Evolutionary conservation across 2,113 vertebrate genomes (phyloP).

Genomic region (Bostrychus sinensis): DNA sequence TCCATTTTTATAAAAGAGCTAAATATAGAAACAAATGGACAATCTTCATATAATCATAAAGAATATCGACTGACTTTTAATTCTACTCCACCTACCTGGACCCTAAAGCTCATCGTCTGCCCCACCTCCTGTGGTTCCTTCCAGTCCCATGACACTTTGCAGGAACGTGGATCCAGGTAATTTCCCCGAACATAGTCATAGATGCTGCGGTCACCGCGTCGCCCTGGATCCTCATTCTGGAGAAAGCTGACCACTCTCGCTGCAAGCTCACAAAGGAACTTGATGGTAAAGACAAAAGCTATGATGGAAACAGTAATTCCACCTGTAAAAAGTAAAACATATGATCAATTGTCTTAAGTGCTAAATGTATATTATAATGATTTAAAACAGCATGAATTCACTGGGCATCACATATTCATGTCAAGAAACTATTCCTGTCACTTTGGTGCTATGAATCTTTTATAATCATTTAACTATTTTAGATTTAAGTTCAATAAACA

Average conservation of each 20-base stretch:
- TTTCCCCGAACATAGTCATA: constrained; percentile 99
- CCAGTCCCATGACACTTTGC: constrained; percentile 98
- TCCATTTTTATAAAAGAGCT: constrained; percentile 98
- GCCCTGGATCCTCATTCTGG: constrained; percentile 96
- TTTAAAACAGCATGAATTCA: too few relatives aligned
- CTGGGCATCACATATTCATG: too few relatives aligned
- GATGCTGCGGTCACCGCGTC: constrained; percentile 94
- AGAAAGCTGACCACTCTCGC: constrained; percentile 98
- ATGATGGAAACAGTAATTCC: constrained; percentile 98
- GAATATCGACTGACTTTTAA: background rate
- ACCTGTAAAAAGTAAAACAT: constrained; percentile 76
- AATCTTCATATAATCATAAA: background rate
- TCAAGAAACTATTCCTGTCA: too few relatives aligned
- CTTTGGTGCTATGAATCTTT: too few relatives aligned
- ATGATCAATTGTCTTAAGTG: constrained; percentile 7
- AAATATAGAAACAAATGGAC: constrained; percentile 30
- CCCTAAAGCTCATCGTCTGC: constrained; percentile 97
- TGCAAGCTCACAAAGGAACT: constrained; percentile 98
- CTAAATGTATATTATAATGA: background rate
- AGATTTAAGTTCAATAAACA: too few relatives aligned
- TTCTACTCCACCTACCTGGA: constrained; percentile 79
- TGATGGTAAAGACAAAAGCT: constrained; percentile 98
- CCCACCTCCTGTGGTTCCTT: constrained; percentile 98
- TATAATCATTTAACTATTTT: too few relatives aligned
- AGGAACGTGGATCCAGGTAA: constrained; percentile 97